Conservation (phyloP, 2,113 vertebrate species). For the Genyomyrus donnyi region DNA sequence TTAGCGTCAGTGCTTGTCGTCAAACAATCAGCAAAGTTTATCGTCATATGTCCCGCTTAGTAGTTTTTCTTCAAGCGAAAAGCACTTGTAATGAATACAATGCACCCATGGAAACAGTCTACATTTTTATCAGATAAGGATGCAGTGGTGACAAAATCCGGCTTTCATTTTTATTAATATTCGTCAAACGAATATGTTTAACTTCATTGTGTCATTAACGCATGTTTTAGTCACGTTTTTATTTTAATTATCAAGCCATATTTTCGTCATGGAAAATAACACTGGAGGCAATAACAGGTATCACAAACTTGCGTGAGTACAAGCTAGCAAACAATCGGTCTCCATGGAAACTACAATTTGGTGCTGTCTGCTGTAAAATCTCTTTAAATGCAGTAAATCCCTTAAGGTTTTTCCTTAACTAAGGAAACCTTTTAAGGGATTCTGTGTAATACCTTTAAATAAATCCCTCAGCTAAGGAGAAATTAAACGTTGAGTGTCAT, state of each 20-base stretch:
- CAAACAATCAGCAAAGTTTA: too few species aligned
- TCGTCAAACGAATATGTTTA: background rate
- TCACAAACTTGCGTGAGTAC: background rate
- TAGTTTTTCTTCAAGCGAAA: too few species aligned
- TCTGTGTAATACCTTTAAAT: background rate
- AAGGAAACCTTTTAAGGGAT: background rate
- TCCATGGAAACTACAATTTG: background rate
- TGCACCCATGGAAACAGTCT: too few species aligned
- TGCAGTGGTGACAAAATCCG: too few species aligned
- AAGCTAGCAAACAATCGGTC: background rate
- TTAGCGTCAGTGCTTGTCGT: too few species aligned
- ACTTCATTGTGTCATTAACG: background rate
- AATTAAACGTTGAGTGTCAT: background rate
- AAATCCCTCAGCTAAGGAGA: too few species aligned
- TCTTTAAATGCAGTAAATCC: background rate
- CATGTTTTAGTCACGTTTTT: background rate
- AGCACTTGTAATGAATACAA: too few species aligned
- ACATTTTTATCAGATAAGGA: too few species aligned
- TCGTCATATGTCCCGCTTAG: too few species aligned
- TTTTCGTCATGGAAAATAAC: background rate
- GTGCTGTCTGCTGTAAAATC: background rate
- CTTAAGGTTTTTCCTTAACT: background rate
- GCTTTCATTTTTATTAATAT: too few species aligned
- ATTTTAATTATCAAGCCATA: background rate
- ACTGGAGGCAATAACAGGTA: background rate